Evolutionary conservation across 2,797 vertebrate species (phyloP).

Genomic region (Pitangus sulphuratus): DNA sequence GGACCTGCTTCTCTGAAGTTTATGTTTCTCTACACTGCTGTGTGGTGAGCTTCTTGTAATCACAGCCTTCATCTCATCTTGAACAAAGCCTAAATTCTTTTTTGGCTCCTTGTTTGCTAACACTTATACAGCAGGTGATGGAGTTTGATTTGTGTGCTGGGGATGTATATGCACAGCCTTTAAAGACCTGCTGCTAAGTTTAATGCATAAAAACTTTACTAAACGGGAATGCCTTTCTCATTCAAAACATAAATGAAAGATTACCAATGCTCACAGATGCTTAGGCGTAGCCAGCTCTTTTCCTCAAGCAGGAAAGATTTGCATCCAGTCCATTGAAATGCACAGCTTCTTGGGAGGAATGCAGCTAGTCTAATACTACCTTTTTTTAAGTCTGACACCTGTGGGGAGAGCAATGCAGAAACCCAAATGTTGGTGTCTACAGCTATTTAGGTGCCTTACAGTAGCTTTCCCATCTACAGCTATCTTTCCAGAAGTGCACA

Average conservation of each 20-base stretch:
- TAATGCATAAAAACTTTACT: background rate
- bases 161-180: background rate
- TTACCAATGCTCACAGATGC: background rate
- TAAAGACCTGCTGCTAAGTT: background rate
- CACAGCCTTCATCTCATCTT: background rate
- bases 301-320: background rate
- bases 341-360: background rate
- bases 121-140: background rate
- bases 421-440: background rate
- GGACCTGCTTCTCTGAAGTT: background rate
- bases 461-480: background rate
- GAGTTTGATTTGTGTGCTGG: background rate
- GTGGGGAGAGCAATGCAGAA: background rate
- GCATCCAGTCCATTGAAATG: background rate
- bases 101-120: background rate
- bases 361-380: background rate
- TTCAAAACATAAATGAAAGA: background rate
- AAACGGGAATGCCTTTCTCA: background rate
- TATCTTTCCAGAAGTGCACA: slow-evolving; percentile 44
- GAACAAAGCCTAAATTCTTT: background rate
- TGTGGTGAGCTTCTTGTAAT: background rate
- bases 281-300: background rate
- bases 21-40: background rate
- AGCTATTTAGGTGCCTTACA: background rate
- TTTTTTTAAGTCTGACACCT: background rate